phyloP scores from a whole-genome alignment of 2,113 vertebrate genomes.

The Dryoscopus gambensis region DNA sequence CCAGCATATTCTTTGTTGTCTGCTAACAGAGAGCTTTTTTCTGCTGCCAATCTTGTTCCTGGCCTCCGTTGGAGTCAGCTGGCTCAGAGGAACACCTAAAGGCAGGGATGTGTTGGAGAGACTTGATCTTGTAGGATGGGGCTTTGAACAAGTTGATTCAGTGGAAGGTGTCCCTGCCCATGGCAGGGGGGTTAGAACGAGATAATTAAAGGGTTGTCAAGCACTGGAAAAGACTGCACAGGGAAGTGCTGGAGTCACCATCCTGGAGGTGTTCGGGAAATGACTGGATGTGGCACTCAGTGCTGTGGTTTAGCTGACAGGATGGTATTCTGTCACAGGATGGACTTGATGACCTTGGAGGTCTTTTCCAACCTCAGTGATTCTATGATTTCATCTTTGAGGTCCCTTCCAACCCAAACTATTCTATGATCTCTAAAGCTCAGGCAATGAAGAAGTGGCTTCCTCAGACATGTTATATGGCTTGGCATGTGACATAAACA shows the following conservation, averaged over 20 bases:
- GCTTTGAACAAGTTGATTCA: not conserved
- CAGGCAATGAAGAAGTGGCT: not conserved
- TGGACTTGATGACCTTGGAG: not conserved
- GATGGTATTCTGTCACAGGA: not conserved
- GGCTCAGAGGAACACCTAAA: not conserved
- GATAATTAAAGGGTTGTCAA: not conserved
- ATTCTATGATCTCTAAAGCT: not conserved
- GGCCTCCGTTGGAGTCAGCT: not conserved
- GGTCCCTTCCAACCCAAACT: not conserved
- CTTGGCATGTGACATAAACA: not conserved
- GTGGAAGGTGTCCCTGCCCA: not conserved
- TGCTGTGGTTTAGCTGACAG: not conserved
- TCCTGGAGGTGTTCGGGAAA: not conserved
- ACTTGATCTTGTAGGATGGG: not conserved
- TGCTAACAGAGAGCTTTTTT: not conserved
- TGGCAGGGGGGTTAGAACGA: fast-evolving
- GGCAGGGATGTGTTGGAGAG: fast-evolving
- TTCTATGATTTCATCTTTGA: not conserved
- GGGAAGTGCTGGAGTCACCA: not conserved
- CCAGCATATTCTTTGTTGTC: not conserved
- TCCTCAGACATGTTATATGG: not conserved
- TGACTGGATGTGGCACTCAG: too few species aligned
- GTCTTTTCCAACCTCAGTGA: not conserved
- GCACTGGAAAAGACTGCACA: not conserved
- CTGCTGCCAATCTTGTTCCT: not conserved